Percentiles rank a stretch among this genome's conserved stretches.
Conservation (phyloP, 2,888 invertebrate species). For the Notodonta ziczac region DNA sequence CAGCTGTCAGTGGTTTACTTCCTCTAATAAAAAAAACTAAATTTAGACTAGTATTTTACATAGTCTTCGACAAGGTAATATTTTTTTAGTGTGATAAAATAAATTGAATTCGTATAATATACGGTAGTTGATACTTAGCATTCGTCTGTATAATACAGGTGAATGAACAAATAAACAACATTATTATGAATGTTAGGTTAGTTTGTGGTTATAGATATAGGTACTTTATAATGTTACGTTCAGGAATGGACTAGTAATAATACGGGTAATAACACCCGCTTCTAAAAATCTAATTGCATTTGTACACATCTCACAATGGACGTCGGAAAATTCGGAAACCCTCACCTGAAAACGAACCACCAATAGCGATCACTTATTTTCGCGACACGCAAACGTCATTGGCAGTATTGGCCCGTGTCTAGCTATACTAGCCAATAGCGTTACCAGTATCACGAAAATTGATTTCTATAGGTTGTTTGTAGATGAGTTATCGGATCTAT, state of each 20-base stretch:
- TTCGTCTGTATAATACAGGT: conserved; percentile 3
- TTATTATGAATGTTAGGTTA: conserved; percentile 5
- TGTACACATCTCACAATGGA: not conserved
- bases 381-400: no score
- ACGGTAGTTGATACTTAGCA: not conserved
- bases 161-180: not conserved
- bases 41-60: not conserved
- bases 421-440: no score
- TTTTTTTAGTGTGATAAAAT: conserved; percentile 7
- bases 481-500: no score
- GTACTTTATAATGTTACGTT: not conserved
- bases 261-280: conserved; percentile 1
- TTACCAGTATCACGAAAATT: no score
- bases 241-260: not conserved
- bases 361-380: no score
- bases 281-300: not conserved
- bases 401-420: no score
- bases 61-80: not conserved
- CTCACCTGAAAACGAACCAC: no score
- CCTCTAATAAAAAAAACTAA: no score
- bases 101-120: conserved; percentile 1
- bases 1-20: no score
- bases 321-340: not conserved
- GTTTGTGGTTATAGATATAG: not conserved
- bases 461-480: no score